Percentiles rank a stretch among this genome's conserved stretches.
phyloP scores from a whole-genome alignment of 2,888 invertebrate species.

The Epiblema foenella region DNA sequence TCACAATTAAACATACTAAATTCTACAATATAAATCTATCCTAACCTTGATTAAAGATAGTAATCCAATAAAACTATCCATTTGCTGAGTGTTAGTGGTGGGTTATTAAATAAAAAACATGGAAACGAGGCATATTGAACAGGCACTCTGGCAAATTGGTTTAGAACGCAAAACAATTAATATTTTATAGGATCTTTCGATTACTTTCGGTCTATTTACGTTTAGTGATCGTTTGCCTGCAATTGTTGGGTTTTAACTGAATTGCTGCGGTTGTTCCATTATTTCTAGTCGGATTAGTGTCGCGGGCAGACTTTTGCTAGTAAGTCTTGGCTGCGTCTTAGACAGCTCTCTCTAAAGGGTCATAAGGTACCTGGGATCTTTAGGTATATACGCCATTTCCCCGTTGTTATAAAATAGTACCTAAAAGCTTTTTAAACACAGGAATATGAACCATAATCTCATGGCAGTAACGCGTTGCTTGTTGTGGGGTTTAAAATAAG shows the following conservation, averaged over 20 bases:
- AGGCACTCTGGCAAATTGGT: not conserved
- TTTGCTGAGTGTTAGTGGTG: too few species aligned
- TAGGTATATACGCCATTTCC: not conserved
- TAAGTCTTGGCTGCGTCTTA: not conserved
- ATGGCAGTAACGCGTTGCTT: not conserved
- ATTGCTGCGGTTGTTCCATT: constrained; percentile 22
- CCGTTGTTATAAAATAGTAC: not conserved
- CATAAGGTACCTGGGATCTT: not conserved
- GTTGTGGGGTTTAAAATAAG: not conserved
- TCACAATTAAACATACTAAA: too few species aligned
- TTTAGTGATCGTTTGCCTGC: not conserved
- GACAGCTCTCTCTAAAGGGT: not conserved
- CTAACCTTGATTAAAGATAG: too few species aligned
- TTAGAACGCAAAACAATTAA: not conserved
- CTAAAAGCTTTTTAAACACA: not conserved
- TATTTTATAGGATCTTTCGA: not conserved
- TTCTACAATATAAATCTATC: too few species aligned
- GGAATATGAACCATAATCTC: not conserved
- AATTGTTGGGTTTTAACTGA: constrained; percentile 19
- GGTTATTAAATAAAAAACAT: not conserved
- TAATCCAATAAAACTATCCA: too few species aligned
- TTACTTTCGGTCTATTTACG: constrained; percentile 2
- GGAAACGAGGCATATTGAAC: not conserved
- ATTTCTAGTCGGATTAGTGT: constrained; percentile 22
- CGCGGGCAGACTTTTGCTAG: constrained; percentile 2